Evolutionary conservation across 2,113 vertebrate species (phyloP).

Genomic region (Strigops habroptila): DNA sequence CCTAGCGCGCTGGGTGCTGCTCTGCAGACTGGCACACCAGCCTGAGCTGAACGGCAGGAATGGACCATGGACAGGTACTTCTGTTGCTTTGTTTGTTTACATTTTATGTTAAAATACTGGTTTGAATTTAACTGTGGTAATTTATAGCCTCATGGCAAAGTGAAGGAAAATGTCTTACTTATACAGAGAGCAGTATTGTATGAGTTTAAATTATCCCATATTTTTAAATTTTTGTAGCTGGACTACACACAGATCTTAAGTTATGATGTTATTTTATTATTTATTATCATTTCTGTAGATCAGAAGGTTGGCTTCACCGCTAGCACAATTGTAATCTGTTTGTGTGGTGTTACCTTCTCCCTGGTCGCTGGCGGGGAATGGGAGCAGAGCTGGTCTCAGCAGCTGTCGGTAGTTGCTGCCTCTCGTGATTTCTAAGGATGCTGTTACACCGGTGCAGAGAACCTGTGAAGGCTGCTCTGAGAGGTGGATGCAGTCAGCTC

Average conservation of each 20-base stretch:
- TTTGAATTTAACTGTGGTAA: conserved; percentile 76
- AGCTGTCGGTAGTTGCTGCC: neutral
- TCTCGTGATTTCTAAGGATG: neutral
- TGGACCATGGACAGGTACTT: conserved; percentile 57
- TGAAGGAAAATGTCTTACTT: conserved; percentile 83
- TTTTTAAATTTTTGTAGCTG: conserved; percentile 92
- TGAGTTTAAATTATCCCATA: conserved; percentile 90
- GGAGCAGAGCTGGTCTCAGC: conserved; percentile 37
- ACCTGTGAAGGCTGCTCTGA: neutral
- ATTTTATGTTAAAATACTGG: conserved; percentile 76
- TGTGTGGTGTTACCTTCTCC: conserved; percentile 40
- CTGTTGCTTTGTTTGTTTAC: conserved; percentile 80
- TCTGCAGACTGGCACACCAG: neutral
- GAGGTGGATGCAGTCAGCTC: neutral
- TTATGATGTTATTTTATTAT: conserved; percentile 87
- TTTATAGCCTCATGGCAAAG: conserved; percentile 77
- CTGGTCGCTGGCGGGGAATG: neutral
- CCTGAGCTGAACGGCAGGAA: conserved; percentile 54
- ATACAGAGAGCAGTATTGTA: conserved; percentile 82
- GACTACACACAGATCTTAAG: conserved; percentile 95
- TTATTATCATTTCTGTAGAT: conserved; percentile 81
- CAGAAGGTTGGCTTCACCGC: conserved; percentile 80
- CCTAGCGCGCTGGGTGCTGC: neutral
- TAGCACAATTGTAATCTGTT: conserved; percentile 77
- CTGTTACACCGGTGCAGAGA: neutral